Base-by-base conservation (phyloP, 2,113 vertebrate species). In the Bubalus kerabau region DNA sequence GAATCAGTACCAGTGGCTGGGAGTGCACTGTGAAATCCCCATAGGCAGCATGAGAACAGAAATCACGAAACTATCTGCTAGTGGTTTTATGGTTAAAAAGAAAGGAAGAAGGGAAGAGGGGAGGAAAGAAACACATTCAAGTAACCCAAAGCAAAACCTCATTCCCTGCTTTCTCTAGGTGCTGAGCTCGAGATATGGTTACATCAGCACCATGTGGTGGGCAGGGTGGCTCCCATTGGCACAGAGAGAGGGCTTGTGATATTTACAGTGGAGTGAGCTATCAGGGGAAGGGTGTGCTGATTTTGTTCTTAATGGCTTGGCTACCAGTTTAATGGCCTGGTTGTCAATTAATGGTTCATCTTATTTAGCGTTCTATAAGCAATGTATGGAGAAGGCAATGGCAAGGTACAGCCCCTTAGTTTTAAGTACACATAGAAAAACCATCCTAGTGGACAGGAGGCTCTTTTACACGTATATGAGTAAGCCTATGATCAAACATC, bases 121-220 rank as follows among this genome's bases (percentile, higher is more conserved):
- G 50, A 83, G 80, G 32, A 54, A 83, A 54, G 80, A 82, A 82
- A 54, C 30, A 36, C 28, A 93, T 88, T 95, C 16, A 89, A 52
- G 76, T 97, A 97, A 95, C 91, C 82, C 54, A 95, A 97, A 97
- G 59, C 67, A 93, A 96, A 94, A 91, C 76, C 60, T 50, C 50
- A 90, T 89, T 81, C 43, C 74, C 40, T 96, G 54, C 88, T 94
- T 96, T 93, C 60, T 94, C 81, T 84, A 92, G 74, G 74, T 94
- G 87, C 92, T 92, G 87, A 84, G 57, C 91, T 97, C 17, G 85
- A 52, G 67, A 78, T 91, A 57, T 30, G 92, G 52, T 91, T 97
- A 90, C 89, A 28, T 94, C 67, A 94, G 93, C 46, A 96, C 74
- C 93, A 90, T 16, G 36, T 91, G 46, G 14, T 92, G 88, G 87